These are phyloP conservation scores for Meloidogyne chitwoodi DNA, from an alignment of 1,140 invertebrate species.

Conservation along the genomic window DNA sequence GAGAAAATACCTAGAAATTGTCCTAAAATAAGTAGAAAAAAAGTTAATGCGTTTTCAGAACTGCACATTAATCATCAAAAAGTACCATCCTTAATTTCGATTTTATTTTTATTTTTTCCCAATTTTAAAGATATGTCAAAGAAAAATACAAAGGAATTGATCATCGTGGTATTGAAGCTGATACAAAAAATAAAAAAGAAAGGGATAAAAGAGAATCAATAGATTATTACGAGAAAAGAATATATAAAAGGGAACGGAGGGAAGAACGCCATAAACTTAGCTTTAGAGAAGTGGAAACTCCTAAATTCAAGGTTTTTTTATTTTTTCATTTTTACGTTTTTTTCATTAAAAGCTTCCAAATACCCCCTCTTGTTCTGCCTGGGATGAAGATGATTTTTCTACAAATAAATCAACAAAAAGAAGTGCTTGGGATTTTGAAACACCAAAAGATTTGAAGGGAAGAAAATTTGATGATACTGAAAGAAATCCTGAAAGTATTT, in stretches of 20 bases:
- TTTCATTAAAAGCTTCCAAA: constrained; percentile 62
- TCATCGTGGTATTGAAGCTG: constrained; percentile 38
- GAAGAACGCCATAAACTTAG: constrained; percentile 61
- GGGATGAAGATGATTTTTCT: constrained; percentile 72
- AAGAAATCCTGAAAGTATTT: constrained; percentile 42
- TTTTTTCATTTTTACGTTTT: not conserved
- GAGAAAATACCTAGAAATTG: no score
- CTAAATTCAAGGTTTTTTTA: constrained; percentile 61
- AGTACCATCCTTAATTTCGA: no score
- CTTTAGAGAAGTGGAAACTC: constrained; percentile 66
- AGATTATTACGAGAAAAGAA: constrained; percentile 52
- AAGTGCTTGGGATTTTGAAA: constrained; percentile 72
- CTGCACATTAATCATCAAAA: no score
- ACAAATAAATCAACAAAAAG: constrained; percentile 60
- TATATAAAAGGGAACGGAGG: constrained; percentile 48
- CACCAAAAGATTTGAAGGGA: constrained; percentile 72
- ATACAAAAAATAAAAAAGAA: constrained; percentile 27
- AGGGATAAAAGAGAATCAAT: constrained; percentile 45
- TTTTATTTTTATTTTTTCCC: not conserved
- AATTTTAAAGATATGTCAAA: constrained; percentile 68
- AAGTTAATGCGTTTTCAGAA: no score
- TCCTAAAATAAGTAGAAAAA: no score
- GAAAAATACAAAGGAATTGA: constrained; percentile 64
- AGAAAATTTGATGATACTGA: constrained; percentile 31
- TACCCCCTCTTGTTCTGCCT: constrained; percentile 69